Evolutionary conservation across 2,113 vertebrate species (phyloP).

Genomic region (Psammodynastes pulverulentus): DNA sequence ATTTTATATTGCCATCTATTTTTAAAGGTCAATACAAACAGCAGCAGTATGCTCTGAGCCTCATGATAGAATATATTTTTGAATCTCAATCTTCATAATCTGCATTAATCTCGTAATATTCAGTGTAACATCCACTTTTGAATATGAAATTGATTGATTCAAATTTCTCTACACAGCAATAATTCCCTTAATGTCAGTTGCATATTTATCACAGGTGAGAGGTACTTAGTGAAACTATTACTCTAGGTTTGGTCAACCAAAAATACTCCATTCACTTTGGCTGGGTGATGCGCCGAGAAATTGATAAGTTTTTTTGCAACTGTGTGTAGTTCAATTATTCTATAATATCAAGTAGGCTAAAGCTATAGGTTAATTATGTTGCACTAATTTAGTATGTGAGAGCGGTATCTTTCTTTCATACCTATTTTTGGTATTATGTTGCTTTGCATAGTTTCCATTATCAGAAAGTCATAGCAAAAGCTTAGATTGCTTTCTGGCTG

Average conservation of each 20-base stretch:
- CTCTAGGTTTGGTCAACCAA: not conserved
- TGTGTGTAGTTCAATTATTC: not conserved
- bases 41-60: not conserved
- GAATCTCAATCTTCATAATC: not conserved
- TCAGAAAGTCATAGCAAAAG: rapidly evolving
- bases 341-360: not conserved
- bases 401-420: rapidly evolving
- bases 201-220: not conserved
- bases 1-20: not conserved
- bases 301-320: not conserved
- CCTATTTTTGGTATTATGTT: rapidly evolving
- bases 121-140: not conserved
- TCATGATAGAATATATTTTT: not conserved
- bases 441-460: rapidly evolving
- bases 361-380: not conserved
- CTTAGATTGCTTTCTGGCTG: rapidly evolving
- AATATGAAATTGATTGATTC: not conserved
- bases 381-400: rapidly evolving
- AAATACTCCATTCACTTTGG: not conserved
- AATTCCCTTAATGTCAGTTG: not conserved
- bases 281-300: not conserved
- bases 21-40: not conserved
- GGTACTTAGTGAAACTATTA: not conserved
- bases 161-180: not conserved
- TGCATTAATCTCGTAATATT: not conserved